These are phyloP conservation scores for Cynaeus angustus DNA, from an alignment of 2,888 invertebrate species.

Conservation along the genomic window DNA sequence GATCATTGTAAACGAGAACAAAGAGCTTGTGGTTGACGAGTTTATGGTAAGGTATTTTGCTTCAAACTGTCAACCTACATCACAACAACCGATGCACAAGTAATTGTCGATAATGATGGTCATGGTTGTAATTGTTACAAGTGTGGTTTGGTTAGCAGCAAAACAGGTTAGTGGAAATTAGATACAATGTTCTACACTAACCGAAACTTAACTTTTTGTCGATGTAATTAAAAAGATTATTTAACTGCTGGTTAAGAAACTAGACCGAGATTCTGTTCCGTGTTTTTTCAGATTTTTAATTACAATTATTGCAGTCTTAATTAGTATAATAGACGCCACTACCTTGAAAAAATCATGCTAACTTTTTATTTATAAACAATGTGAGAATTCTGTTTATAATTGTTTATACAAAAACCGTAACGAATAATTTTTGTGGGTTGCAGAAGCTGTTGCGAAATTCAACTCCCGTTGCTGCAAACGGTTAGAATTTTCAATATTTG, in stretches of 20 bases:
- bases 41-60: conserved; percentile 12
- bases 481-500: neutral
- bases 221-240: no score
- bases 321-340: neutral
- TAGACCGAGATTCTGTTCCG: no score
- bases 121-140: neutral
- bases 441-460: neutral
- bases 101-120: conserved; percentile 8
- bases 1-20: neutral
- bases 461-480: neutral
- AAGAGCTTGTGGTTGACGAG: neutral
- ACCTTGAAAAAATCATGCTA: conserved; percentile 3
- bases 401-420: neutral
- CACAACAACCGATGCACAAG: conserved; percentile 27
- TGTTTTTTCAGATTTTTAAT: neutral
- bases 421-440: neutral
- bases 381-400: neutral
- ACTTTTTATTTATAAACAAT: conserved; percentile 3
- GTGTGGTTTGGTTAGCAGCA: no score
- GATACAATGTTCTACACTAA: no score
- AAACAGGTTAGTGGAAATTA: no score
- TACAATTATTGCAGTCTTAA: neutral
- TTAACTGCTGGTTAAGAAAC: no score
- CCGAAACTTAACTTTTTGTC: no score
- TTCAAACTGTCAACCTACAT: conserved; percentile 22